Base-by-base conservation (phyloP, 2,888 invertebrate species). In the Dynastes grantii region DNA sequence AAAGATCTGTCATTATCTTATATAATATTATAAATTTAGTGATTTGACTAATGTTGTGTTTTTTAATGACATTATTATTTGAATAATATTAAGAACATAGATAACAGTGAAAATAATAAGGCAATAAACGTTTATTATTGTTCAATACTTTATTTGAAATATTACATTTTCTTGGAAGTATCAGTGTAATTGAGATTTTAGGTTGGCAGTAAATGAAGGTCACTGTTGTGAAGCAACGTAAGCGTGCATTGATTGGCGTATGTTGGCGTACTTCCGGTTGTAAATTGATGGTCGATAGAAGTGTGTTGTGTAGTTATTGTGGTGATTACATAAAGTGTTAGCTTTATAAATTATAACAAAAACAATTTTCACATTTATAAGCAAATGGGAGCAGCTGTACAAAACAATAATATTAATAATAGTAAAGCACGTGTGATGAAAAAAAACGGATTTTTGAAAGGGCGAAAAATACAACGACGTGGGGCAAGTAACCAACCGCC, bases 381-480 rank as follows among this genome's bases (percentile, higher is more conserved):
- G 73, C 73, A 73, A 73, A 73, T 73, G 73, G 73, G 73, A 73
- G 73, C 61, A 58, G 73, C 61, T 58, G 73, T 73, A 45, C 73
- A 73, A 73, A 73, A 73, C 27, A 71, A 40, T 32, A 58, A 67
- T 67, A 67, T 16, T 27, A 73, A 73, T 58, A 73, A 76, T 61
- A 70, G 45, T 61, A 49, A 58, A 22, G 6, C 37, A n/a, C 58
- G 73, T 61, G 73, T 73, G 65, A 80, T 80, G 79, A 80, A 80
- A 80, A 65, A 53, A 63, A 83, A 80, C 78, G 77, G 63, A 71
- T 76, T 81, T 71, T 53, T 76, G 29, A 80, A 79, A 77, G 58
- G 77, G 27, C 81, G 83, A 80, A 79, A 85, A 82, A 76, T 81
- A 81, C 76, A 83, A 81, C 76, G 81, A 80, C 77, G 83, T 82